Base-by-base conservation (phyloP, 2,888 invertebrate genomes). In the Ptilodon capucinus region DNA sequence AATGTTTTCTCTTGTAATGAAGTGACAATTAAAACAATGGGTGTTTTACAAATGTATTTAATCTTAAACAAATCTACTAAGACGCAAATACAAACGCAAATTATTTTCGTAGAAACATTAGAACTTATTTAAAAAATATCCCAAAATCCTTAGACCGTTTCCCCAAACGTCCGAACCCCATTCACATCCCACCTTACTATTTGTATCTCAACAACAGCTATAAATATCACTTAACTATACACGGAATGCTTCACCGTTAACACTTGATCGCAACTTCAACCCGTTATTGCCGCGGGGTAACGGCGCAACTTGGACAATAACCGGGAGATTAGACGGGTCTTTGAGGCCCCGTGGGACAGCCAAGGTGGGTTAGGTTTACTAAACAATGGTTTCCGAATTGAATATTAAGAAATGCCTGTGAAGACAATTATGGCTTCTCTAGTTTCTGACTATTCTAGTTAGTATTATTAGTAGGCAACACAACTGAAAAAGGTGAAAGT, bases 291-390 rank as follows among this genome's bases (percentile, higher is more conserved):
- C 59, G 53, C 58, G 64, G 73, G 39, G 69, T 75, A 75, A 81
- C 72, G 69, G 64, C 67, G 36, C 60, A 84, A 84, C 71, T 84
- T 84, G 68, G 75, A 74, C 80, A 76, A 81, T 85, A 83, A 81
- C 77, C 67, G 58, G 52, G 61, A 73, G 76, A 73, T 74, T 71
- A 74, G 62, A 64, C 62, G 54, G 51, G 44, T 43, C 40, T 41
- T 38, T 13, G 35, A 38, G 42, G 45, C 64, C 36, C 53, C 57
- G 57, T 59, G 60, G 62, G 57, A 40, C 25, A 4, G 36, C 36
- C 9, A 25, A 14, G 40, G 23, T 14, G 39, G 21, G 21, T 14
- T 7, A 64, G 40, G 64, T 51, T 45, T 51, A 17, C 4, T 59
- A 55, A 64, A 67, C 68, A 59, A 50, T 46, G 56, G 63, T 53